Base-by-base conservation (phyloP, 2,888 invertebrate genomes). In the Deilephila elpenor region DNA sequence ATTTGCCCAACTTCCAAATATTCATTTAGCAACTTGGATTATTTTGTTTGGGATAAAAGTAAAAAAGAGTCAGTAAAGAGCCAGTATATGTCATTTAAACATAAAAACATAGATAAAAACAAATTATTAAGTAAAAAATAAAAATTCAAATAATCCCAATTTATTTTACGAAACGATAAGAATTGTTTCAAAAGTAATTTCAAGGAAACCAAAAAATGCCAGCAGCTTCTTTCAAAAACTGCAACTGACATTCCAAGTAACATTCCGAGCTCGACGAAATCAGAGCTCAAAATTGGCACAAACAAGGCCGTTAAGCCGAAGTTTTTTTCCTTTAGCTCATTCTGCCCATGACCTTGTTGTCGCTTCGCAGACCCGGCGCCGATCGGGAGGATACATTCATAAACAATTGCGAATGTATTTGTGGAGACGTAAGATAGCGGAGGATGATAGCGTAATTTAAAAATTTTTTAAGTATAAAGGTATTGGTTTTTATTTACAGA, bases 331-430 rank as follows among this genome's bases (percentile, higher is more conserved):
- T 67, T 51, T 51, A 67, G 51, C 67, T 67, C 11, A 44, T 29
- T 51, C 64, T 67, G 67, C 7, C 67, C 44, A 20, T 67, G 67
- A 51, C 67, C 67, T 67, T 67, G 62, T 6, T n/a, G 51, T 17
- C 44, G 25, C 67, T 17, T 11, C 44, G 64, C 44, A 34, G 37
- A 51, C 5, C 44, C 44, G 1, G 44, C 44, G 44, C 44, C 44
- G 25, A 25, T 29, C 44, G 44, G 4, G 44, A 14, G 44, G 44
- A 44, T 44, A 1, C 11, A 14, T 44, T 32, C 4, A 61, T 61
- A 32, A 32, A 32, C 19, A 61, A 61, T 37, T 14, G 44, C 44
- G 44, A 44, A 44, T 37, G 37, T 37, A 37, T 44, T 44, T 44
- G 44, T 44, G 14, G 44, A 44, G 44, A 44, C 11, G 44, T 44